Percentiles rank a stretch among this genome's conserved stretches.
phyloP scores from a whole-genome alignment of 2,113 vertebrate genomes.

The Saguinus midas region DNA sequence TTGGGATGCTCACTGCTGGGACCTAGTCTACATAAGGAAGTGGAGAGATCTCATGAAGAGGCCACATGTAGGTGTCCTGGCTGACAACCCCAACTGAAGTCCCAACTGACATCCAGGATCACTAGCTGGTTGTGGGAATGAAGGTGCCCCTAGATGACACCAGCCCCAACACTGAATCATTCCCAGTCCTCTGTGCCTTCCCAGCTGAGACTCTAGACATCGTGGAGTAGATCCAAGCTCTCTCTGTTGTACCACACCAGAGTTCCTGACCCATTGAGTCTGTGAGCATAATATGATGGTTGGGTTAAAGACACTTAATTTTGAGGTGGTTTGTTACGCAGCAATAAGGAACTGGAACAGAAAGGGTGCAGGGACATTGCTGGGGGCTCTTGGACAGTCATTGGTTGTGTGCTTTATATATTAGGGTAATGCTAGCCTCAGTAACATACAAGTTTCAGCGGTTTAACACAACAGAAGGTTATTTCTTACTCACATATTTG shows the following conservation, averaged over 20 bases:
- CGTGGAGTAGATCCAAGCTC: neutral
- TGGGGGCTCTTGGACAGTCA: neutral
- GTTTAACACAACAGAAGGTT: neutral
- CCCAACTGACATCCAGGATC: neutral
- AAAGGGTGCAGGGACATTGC: neutral
- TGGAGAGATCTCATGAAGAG: neutral
- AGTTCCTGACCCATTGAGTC: neutral
- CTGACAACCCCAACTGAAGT: neutral
- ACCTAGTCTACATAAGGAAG: neutral
- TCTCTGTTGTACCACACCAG: neutral
- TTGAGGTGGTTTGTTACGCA: neutral
- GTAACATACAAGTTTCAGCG: neutral
- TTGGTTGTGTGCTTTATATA: neutral
- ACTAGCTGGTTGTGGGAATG: neutral
- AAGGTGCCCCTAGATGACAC: neutral
- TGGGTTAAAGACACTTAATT: neutral
- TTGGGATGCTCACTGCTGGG: neutral
- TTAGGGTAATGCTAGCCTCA: neutral
- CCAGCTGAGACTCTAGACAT: neutral
- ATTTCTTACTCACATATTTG: neutral
- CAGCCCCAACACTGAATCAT: neutral
- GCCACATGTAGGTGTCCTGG: neutral
- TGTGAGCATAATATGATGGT: neutral
- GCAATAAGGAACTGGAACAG: neutral
- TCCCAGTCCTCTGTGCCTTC: neutral